phyloP scores from a whole-genome alignment of 2,888 invertebrate genomes.

The Coelinius sp. region DNA sequence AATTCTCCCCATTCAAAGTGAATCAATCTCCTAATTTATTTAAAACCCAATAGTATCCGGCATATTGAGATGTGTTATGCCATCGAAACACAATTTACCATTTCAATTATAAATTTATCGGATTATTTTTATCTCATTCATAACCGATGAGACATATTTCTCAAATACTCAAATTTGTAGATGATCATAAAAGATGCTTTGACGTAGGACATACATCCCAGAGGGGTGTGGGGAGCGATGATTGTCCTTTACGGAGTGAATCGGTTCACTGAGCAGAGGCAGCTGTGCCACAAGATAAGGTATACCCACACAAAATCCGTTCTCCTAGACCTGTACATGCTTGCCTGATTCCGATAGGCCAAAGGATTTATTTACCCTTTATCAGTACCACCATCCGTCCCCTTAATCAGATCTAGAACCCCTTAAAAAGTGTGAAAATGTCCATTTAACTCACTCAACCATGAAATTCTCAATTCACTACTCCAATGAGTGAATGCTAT shows the following conservation, averaged over 20 bases:
- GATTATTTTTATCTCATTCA: no score
- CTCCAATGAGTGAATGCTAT: neutral
- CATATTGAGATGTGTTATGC: neutral
- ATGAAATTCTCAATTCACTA: slow-evolving; percentile 20
- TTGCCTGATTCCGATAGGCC: slow-evolving; percentile 12
- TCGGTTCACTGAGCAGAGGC: slow-evolving; percentile 58
- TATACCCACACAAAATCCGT: slow-evolving; percentile 42
- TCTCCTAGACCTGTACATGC: slow-evolving; percentile 31
- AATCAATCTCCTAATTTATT: slow-evolving; percentile 31
- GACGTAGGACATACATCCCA: neutral
- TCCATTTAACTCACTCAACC: slow-evolving; percentile 11
- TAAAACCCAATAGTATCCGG: slow-evolving; percentile 6
- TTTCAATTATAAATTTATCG: slow-evolving; percentile 34
- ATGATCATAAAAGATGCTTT: neutral
- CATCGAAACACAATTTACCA: neutral
- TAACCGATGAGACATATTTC: no score
- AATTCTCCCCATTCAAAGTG: slow-evolving; percentile 10
- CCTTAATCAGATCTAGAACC: neutral
- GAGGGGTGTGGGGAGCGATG: slow-evolving; percentile 47
- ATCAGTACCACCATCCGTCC: slow-evolving; percentile 3
- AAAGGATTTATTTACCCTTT: neutral
- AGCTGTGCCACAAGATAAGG: slow-evolving; percentile 62
- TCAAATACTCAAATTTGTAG: neutral
- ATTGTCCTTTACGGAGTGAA: slow-evolving; percentile 60
- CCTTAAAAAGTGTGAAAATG: neutral